These are phyloP conservation scores for Acrocera orbiculus DNA, from an alignment of 2,888 invertebrate species.

Conservation along the genomic window DNA sequence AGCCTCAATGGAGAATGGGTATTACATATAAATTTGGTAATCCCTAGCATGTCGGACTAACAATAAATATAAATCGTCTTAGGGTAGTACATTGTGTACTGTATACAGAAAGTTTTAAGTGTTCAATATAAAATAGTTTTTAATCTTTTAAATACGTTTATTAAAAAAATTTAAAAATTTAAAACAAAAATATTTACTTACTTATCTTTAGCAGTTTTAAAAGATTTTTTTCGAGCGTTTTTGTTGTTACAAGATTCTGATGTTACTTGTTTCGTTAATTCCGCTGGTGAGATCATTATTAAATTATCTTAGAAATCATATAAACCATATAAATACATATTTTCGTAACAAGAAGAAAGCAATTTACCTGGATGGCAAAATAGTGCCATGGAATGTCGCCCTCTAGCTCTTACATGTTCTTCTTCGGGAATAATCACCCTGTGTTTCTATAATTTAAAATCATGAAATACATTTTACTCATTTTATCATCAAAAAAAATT, in stretches of 20 bases:
- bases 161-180: background rate
- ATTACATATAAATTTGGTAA: no score
- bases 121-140: no score
- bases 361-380: slow-evolving; percentile 52
- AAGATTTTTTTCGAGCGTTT: slow-evolving; percentile 30
- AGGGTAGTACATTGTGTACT: no score
- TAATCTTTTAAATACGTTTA: background rate
- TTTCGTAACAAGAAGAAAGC: background rate
- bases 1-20: no score
- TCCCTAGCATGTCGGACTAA: no score
- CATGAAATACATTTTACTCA: slow-evolving; percentile 1
- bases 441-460: slow-evolving; percentile 36
- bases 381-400: slow-evolving; percentile 59
- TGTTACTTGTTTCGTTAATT: slow-evolving; percentile 23
- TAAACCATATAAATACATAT: background rate
- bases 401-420: slow-evolving; percentile 39
- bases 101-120: no score
- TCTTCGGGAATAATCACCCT: slow-evolving; percentile 55
- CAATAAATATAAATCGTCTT: no score
- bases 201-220: slow-evolving; percentile 31
- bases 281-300: slow-evolving; percentile 30
- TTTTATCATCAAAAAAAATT: slow-evolving; percentile 1
- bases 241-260: slow-evolving; percentile 20
- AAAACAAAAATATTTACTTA: slow-evolving; percentile 12
- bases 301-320: slow-evolving; percentile 22